These are phyloP conservation scores for Gadus macrocephalus DNA, from an alignment of 2,113 vertebrate genomes.

Conservation along the genomic window DNA sequence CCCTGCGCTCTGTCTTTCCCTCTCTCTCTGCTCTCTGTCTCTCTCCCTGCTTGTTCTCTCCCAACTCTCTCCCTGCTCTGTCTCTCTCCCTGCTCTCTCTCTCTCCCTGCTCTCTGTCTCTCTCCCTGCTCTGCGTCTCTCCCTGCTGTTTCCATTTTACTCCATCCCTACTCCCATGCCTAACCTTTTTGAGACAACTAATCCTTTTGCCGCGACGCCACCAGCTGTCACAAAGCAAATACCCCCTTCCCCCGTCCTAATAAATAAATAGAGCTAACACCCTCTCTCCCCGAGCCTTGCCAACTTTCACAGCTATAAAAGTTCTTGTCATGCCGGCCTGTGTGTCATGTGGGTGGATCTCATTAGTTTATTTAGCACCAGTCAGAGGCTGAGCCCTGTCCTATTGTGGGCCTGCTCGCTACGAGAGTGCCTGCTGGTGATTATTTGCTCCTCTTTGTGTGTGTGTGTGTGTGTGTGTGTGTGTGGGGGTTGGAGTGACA, in stretches of 20 bases:
- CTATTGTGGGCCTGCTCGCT: conserved; percentile 55
- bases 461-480: conserved; percentile 28
- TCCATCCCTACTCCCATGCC: conserved; percentile 48
- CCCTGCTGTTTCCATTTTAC: conserved; percentile 49
- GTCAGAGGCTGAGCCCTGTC: conserved; percentile 38
- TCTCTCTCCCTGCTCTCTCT: conserved; percentile 33
- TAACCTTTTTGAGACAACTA: conserved; percentile 60
- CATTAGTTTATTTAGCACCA: conserved; percentile 66
- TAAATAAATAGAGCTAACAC: conserved; percentile 54
- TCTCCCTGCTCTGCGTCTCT: background rate
- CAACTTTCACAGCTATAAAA: conserved; percentile 60
- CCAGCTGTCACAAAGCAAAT: conserved; percentile 62
- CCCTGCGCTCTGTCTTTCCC: background rate
- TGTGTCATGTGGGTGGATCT: conserved; percentile 67
- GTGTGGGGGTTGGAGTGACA: conserved; percentile 16
- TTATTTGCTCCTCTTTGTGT: conserved; percentile 58
- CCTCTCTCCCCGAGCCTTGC: conserved; percentile 42
- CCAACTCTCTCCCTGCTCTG: background rate
- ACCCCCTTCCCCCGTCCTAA: conserved; percentile 36
- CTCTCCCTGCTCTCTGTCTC: conserved; percentile 22
- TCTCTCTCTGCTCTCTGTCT: conserved; percentile 20
- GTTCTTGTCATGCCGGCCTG: conserved; percentile 62
- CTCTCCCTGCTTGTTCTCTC: conserved; percentile 4
- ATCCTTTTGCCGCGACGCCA: conserved; percentile 27
- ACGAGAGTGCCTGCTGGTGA: conserved; percentile 51